These are phyloP conservation scores for Hydropsyche betteni DNA, from an alignment of 2,888 invertebrate species.

Conservation along the genomic window DNA sequence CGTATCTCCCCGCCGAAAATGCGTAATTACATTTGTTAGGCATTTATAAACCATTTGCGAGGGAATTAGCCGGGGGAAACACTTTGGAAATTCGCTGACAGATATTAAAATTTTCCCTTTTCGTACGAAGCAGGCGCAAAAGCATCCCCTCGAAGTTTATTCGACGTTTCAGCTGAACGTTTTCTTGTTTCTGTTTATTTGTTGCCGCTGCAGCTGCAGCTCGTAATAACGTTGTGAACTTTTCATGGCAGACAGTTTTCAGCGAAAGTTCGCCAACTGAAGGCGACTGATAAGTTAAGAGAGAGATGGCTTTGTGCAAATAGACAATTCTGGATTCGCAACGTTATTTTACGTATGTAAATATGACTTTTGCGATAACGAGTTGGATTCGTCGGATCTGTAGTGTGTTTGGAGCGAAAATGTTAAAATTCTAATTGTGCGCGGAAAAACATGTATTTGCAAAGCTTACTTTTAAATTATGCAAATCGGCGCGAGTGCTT, in stretches of 20 bases:
- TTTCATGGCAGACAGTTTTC: neutral
- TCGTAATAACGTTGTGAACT: constrained; percentile 8
- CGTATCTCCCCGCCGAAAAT: neutral
- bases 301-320: no score
- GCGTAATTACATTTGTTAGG: constrained; percentile 47
- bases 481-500: no score
- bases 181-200: constrained; percentile 14
- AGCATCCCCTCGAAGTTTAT: neutral
- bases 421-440: no score
- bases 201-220: constrained; percentile 1
- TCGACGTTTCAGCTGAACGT: neutral
- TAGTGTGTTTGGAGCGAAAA: no score
- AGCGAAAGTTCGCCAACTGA: neutral
- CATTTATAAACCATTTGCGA: constrained; percentile 49
- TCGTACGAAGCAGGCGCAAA: neutral
- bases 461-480: no score
- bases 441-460: no score
- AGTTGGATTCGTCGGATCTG: no score
- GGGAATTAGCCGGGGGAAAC: constrained; percentile 35
- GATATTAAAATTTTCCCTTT: constrained; percentile 44
- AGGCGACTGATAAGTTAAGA: neutral
- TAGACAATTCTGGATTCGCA: no score
- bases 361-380: no score
- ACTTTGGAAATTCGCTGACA: constrained; percentile 45
- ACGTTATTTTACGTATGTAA: no score